Conservation (phyloP, 2,797 vertebrate species). For the Poeciliopsis infans region DNA sequence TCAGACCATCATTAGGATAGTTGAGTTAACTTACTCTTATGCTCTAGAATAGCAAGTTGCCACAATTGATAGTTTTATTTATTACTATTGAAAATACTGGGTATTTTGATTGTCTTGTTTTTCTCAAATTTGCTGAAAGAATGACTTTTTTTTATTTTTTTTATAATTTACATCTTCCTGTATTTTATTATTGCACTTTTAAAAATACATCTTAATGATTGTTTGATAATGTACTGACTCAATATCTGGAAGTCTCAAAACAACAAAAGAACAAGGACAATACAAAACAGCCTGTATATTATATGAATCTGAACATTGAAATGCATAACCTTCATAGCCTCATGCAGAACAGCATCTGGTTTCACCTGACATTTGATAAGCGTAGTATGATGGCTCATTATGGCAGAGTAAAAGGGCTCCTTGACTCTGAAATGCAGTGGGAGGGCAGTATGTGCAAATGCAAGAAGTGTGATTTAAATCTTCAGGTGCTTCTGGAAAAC, state of each 20-base stretch:
- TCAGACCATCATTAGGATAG: neutral
- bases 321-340: neutral
- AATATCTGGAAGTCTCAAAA: neutral
- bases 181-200: neutral
- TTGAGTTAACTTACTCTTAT: neutral
- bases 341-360: neutral
- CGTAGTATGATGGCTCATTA: neutral
- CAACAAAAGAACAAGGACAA: neutral
- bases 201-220: neutral
- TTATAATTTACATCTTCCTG: neutral
- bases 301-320: neutral
- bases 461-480: neutral
- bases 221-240: neutral
- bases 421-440: neutral
- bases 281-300: neutral
- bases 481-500: neutral
- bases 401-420: neutral
- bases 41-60: neutral
- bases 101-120: neutral
- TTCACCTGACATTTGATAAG: slow-evolving; percentile 8
- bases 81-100: too few species aligned
- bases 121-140: neutral
- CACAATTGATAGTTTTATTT: neutral
- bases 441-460: neutral
- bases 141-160: neutral